Conservation (phyloP, 1,140 invertebrate species). For the Drosophila suzukii region DNA sequence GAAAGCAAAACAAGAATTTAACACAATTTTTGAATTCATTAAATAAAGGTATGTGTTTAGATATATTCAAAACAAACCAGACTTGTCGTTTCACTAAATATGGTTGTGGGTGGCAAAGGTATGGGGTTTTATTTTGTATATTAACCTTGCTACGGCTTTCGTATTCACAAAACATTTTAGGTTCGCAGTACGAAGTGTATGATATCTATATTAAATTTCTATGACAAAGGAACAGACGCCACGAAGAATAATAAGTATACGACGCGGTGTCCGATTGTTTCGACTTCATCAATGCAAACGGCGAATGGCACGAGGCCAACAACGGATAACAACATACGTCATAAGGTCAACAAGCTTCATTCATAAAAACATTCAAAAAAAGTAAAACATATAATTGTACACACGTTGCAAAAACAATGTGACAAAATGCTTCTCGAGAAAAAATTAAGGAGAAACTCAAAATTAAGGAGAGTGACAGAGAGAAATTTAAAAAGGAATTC, state of each 20-base stretch:
- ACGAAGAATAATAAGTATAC: constrained; percentile 5
- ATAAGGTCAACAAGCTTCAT: constrained; percentile 31
- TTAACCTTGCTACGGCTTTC: background rate
- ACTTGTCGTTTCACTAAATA: constrained; percentile 14
- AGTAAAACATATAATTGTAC: background rate
- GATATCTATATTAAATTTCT: background rate
- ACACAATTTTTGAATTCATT: constrained; percentile 84
- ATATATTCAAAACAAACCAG: constrained; percentile 76
- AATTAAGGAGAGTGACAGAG: background rate
- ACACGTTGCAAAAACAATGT: constrained; percentile 9
- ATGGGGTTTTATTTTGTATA: background rate
- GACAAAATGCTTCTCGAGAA: background rate
- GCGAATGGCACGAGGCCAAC: constrained; percentile 18
- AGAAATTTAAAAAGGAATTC: constrained; percentile 3
- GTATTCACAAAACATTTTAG: background rate
- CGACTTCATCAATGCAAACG: constrained; percentile 12
- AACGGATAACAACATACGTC: background rate
- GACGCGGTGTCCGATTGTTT: constrained; percentile 6
- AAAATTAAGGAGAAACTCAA: background rate
- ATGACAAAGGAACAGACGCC: constrained; percentile 15
- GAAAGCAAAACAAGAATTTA: constrained; percentile 73
- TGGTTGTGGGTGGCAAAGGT: background rate
- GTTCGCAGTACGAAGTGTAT: background rate
- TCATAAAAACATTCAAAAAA: constrained; percentile 22
- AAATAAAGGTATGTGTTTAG: constrained; percentile 83